These are phyloP conservation scores for Tenthredo distinguenda DNA, from an alignment of 2,888 invertebrate species.

Conservation along the genomic window DNA sequence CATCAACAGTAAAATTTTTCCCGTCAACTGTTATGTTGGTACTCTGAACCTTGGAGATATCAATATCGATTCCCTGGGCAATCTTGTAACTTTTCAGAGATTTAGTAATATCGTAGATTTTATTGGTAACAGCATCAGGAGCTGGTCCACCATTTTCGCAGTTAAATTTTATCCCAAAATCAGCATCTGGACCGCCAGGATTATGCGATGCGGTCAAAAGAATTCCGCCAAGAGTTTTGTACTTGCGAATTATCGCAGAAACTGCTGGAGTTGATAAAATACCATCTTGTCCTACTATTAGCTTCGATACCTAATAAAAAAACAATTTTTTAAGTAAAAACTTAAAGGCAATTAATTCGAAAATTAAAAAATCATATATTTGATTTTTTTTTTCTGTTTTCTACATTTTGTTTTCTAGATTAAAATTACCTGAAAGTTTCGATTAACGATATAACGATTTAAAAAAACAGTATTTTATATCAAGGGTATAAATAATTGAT, in stretches of 20 bases:
- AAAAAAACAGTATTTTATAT: too few species aligned
- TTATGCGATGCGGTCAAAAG: conserved; percentile 99
- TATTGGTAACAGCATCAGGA: conserved; percentile 93
- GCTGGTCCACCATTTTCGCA: conserved; percentile 98
- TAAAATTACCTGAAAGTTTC: neutral
- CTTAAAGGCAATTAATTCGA: neutral
- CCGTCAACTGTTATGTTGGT: conserved; percentile 83
- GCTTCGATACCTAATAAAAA: conserved; percentile 85
- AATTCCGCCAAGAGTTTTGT: conserved; percentile 94
- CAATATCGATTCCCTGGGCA: conserved; percentile 88
- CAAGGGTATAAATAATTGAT: neutral
- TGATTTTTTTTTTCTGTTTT: neutral
- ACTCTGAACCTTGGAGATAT: conserved; percentile 85
- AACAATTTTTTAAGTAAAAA: neutral
- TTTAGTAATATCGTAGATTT: conserved; percentile 91
- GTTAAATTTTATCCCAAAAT: conserved; percentile 99
- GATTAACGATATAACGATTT: too few species aligned
- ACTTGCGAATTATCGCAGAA: conserved; percentile 94
- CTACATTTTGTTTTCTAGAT: neutral
- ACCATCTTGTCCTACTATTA: conserved; percentile 96
- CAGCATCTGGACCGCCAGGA: conserved; percentile 97
- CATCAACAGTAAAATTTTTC: conserved; percentile 88
- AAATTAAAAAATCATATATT: neutral
- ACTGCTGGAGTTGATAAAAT: conserved; percentile 99
- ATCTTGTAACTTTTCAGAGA: conserved; percentile 89